Evolutionary conservation across 92 coral and sea anemone genomes (phyloP), one percentile per base, ranked within the genome.

Genomic region (Nematostella vectensis): DNA sequence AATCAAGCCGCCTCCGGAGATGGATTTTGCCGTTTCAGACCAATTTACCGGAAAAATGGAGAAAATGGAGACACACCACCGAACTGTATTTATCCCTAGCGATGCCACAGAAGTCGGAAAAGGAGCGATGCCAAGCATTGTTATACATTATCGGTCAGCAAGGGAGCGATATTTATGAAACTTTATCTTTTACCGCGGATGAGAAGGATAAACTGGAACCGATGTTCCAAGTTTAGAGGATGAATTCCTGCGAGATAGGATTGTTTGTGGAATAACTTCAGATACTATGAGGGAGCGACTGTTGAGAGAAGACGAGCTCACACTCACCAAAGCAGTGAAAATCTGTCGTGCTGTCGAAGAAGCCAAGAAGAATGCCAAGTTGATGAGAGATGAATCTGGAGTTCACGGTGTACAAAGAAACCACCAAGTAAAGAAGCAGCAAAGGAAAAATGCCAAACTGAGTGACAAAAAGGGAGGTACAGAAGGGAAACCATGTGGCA

Each of bases 61-160:
- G 47, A 15, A 39, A 49, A 20, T 67, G 74, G 74, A 38, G 27
- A 19, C 40, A 67, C 27, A 59, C 58, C 12, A 58, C 54, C 57
- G 74, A 67, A 21, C 57, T 67, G 8, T 67, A 25, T 21, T 37
- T 67, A 9, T 44, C 52, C 26, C 47, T 57, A 1, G 38, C 30
- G 19, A 58, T 67, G 74, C 28, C 74, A 8, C 26, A 43, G 4
- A 59, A 16, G 26, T 16, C 1, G 4, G 57, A 58, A 22, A 67
- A 45, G 29, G 74, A 58, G 23, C 17, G 45, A 47, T 67, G 56
- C 55, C 40, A 44, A 0, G 57, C 68, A 18, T 27, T 67, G 13
- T 47, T 61, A 0, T 67, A 58, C 52, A 45, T 67, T 1, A 57
- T 67, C n/a, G 75, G 75, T n/a, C 75, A 69, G 29, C 70, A 59